phyloP scores from a whole-genome alignment of 2,888 invertebrate genomes.

The Amitus sp. region DNA sequence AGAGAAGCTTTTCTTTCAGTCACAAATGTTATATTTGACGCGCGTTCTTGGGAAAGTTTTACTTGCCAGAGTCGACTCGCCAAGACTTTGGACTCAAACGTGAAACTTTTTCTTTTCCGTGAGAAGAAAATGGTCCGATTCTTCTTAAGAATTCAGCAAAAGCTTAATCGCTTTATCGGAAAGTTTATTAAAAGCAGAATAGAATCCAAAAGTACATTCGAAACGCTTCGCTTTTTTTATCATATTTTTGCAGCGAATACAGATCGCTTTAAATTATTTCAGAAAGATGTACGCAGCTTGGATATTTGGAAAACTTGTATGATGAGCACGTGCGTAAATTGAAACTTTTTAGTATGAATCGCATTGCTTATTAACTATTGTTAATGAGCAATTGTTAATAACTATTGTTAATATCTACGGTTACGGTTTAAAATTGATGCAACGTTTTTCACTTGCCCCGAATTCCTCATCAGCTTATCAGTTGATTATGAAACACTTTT shows the following conservation, averaged over 20 bases:
- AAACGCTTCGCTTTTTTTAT: background rate
- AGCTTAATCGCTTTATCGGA: background rate
- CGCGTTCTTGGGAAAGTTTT: slow-evolving; percentile 23
- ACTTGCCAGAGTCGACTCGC: slow-evolving; percentile 19
- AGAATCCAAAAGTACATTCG: background rate
- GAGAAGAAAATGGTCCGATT: slow-evolving; percentile 29
- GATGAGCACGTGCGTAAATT: no score
- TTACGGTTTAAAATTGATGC: no score
- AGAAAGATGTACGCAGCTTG: no score
- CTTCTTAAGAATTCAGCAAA: slow-evolving; percentile 9
- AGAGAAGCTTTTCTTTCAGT: slow-evolving; percentile 6
- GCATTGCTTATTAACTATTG: no score
- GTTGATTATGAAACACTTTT: no score
- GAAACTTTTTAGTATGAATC: no score
- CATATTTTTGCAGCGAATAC: background rate
- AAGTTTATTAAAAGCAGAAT: background rate
- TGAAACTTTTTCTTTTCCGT: slow-evolving; percentile 29
- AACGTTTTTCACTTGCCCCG: no score
- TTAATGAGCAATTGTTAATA: no score
- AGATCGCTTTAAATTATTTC: background rate
- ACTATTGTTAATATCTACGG: no score
- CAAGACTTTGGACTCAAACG: slow-evolving; percentile 28
- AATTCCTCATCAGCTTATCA: no score
- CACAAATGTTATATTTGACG: slow-evolving; percentile 12
- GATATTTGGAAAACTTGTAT: no score